Conservation (phyloP, 2,888 invertebrate species). For the Hedya salicella region DNA sequence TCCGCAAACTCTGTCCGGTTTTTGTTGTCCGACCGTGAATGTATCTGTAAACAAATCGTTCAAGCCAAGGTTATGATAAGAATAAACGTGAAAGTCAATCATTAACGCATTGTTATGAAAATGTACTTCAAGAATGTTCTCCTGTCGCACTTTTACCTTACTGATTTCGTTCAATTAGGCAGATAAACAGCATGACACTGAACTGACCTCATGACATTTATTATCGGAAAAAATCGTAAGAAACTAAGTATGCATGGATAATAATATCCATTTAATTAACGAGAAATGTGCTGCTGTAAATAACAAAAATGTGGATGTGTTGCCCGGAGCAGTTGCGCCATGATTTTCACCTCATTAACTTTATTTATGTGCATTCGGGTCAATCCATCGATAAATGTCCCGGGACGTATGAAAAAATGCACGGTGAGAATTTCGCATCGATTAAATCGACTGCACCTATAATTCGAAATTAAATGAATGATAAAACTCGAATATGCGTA, state of each 20-base stretch:
- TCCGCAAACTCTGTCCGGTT: conserved; percentile 65
- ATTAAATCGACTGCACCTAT: conserved; percentile 68
- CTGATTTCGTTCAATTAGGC: conserved; percentile 25
- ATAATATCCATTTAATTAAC: conserved; percentile 57
- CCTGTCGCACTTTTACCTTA: conserved; percentile 18
- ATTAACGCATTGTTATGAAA: conserved; percentile 33
- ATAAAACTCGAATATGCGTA: conserved; percentile 43
- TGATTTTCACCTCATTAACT: conserved; percentile 76
- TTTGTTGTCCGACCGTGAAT: conserved; percentile 54
- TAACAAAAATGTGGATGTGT: conserved; percentile 48
- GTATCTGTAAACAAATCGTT: conserved; percentile 53
- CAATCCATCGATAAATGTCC: conserved; percentile 74
- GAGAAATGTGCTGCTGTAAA: conserved; percentile 54
- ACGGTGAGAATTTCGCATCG: conserved; percentile 70
- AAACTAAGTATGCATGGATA: conserved; percentile 34
- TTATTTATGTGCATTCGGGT: conserved; percentile 72
- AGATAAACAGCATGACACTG: conserved; percentile 12
- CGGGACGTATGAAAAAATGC: conserved; percentile 65
- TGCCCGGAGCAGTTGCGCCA: conserved; percentile 54
- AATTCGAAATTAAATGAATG: conserved; percentile 50
- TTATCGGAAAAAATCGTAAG: conserved; percentile 29
- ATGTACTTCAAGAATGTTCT: conserved; percentile 13
- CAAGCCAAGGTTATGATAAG: conserved; percentile 57
- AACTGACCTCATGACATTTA: conserved; percentile 28
- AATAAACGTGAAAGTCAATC: conserved; percentile 51